Evolutionary conservation across 2,113 vertebrate genomes (phyloP), one percentile per base, ranked within the genome.

Genomic region (Sakesphorus luctuosus): DNA sequence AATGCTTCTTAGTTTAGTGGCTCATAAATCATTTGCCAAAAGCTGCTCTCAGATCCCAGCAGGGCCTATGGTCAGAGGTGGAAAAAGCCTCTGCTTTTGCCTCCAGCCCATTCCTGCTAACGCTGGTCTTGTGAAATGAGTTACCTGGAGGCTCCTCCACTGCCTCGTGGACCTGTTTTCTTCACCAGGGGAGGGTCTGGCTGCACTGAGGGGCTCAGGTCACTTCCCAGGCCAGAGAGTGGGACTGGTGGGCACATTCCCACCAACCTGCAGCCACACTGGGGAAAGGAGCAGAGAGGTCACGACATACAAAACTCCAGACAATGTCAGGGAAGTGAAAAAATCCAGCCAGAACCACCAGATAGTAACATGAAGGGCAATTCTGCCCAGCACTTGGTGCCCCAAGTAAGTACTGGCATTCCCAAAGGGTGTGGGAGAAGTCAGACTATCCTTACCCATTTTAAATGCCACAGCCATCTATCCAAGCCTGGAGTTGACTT

Each of bases 21-120:
- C 87, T 96, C 95, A 96, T 96, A 96, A 94, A 96, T 95, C 95
- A 94, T 89, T 79, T 87, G 89, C 43, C 94, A 94, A 89, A 94
- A 87, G 91, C 91, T 92, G 76, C 49, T 95, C 69, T 84, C 90
- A 75, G 79, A 75, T 82, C 73, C 38, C 68, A 86, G 44, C 73
- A 84, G 90, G 58, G 55, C 61, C 47, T 25, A 15, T 28, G 75
- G 83, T 83, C 80, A 84, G 73, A 81, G 56, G 63, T 55, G 36
- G 75, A 35, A 43, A n/a, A 82, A 86, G 47, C 29, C 13, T 43
- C 46, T 53, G 43, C 44, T 81, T 6, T 38, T 46, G 7, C 9
- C 24, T 18, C 29, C 25, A 68, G 53, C 35, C 38, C 33, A 18
- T 17, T 71, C 73, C 63, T 71, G 50, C 33, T 84, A n/a, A 49